phyloP scores from a whole-genome alignment of 2,113 vertebrate species.

The Rhodinocichla rosea region DNA sequence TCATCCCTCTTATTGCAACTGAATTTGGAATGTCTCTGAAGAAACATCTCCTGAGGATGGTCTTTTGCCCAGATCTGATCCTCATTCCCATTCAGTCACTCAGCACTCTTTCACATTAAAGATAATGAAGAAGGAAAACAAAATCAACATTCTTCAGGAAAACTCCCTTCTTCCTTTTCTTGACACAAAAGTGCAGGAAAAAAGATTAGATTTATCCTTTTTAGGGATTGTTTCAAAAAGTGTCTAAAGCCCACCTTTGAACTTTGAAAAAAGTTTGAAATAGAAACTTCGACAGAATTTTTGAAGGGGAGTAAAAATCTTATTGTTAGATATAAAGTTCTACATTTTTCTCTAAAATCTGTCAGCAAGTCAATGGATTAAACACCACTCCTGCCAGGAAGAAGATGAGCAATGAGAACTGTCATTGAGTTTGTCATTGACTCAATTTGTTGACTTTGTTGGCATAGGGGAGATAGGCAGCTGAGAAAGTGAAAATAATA shows the following conservation, averaged over 20 bases:
- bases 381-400: background rate
- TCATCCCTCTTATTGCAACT: background rate
- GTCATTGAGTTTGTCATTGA: background rate
- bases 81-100: background rate
- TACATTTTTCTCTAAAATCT: background rate
- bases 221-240: background rate
- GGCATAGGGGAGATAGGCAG: background rate
- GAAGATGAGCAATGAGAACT: background rate
- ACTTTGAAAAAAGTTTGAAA: background rate
- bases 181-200: background rate
- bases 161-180: background rate
- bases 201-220: background rate
- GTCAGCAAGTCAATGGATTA: background rate
- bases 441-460: background rate
- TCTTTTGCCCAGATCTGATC: background rate
- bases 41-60: background rate
- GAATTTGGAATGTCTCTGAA: background rate
- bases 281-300: background rate
- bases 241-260: background rate
- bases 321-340: background rate
- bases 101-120: background rate
- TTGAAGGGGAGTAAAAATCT: background rate
- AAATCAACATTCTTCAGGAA: background rate
- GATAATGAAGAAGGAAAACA: background rate
- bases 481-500: background rate